A percentile compares a stretch with the other conserved stretches of the same genome.
Conservation (phyloP, 2,113 vertebrate species). For the Acrocephalus kingi region DNA sequence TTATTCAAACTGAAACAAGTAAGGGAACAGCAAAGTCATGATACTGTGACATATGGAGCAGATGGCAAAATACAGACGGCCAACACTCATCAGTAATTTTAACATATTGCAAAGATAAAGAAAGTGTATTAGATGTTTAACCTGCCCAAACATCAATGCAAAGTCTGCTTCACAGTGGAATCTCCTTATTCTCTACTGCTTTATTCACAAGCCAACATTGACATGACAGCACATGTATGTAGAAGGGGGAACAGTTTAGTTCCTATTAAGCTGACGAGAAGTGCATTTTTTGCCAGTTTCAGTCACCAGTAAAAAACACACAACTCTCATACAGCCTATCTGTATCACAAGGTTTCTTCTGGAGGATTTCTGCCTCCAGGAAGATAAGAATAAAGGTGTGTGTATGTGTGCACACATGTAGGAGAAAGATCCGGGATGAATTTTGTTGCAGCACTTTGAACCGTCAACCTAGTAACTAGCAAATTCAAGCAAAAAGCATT, state of each 20-base stretch:
- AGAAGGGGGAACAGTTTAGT: neutral
- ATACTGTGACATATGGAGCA: neutral
- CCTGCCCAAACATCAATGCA: neutral
- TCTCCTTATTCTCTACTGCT: neutral
- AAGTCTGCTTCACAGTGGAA: neutral
- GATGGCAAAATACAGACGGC: neutral
- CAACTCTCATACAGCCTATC: neutral
- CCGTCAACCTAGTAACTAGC: fast-evolving
- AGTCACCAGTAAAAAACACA: neutral
- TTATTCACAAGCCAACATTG: neutral
- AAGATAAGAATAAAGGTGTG: neutral
- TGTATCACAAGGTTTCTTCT: neutral
- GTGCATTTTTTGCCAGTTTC: neutral
- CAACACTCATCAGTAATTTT: neutral
- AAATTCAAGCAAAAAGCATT: neutral
- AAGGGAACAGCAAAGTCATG: neutral
- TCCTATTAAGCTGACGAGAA: neutral
- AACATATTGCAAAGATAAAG: neutral
- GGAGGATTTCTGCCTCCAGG: neutral
- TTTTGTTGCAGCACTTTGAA: neutral
- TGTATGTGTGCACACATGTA: fast-evolving
- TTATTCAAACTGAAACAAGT: neutral
- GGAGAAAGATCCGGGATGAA: neutral
- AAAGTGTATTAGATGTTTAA: neutral
- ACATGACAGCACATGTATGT: fast-evolving